Evolutionary conservation across 1,140 invertebrate species (phyloP), one percentile per base, ranked within the genome.

Genomic region (Scaptomyza pallida): DNA sequence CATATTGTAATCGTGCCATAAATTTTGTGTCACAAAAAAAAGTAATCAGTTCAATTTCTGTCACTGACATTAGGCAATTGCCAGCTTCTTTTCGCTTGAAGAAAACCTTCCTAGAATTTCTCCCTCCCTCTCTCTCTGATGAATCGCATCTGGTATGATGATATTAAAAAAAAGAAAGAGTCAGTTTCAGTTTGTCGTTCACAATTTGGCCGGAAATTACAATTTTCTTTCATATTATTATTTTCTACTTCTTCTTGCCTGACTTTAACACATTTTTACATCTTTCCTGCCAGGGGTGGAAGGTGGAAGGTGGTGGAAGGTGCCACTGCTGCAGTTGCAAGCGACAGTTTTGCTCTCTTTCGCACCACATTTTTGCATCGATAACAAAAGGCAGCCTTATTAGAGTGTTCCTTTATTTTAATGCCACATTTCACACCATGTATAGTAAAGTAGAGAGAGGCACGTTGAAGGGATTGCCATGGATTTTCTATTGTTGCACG

Each of bases 351-450:
- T 55, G 12, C 5, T 13, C 35, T 23, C 1, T 16, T 8, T 8
- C 26, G 6, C 6, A 5, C 26, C 2, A 5, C 2, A 5, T 21
- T 56, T 73, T 71, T 75, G 61, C 72, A 83, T 71, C 62, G 65
- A 78, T 75, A 82, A 82, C 79, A 83, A 82, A 82, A 75, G 79
- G 75, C 77, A 62, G 71, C 75, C 71, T 82, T 82, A 82, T 82
- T 82, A 82, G 79, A 82, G 79, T 83, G 79, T 82, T 83, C 75
- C 79, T 83, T 82, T 82, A 82, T 82, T 81, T 80, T 71, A 81
- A 80, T 81, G 72, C 72, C 75, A 65, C 62, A 65, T 70, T 70
- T 70, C 51, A 70, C 67, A 70, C 60, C 67, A 64, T 64, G 67
- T 56, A 51, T 59, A 57, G 17, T 23, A 8, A 5, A 8, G 6